A percentile compares a stretch with the other conserved stretches of the same genome.
phyloP scores from a whole-genome alignment of 2,888 invertebrate genomes.

The Hemaris fuciformis region DNA sequence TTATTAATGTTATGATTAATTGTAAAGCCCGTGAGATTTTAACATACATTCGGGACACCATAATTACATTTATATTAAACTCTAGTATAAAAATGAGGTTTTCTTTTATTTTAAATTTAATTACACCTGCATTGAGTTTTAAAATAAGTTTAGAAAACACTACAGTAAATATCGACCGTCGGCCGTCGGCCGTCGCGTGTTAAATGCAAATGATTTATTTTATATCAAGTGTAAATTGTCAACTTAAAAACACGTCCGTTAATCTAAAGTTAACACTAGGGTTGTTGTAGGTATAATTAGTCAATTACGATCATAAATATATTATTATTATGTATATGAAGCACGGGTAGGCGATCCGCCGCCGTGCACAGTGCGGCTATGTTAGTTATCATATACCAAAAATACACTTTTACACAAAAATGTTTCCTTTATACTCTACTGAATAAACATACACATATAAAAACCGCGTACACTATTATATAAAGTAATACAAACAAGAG shows the following conservation, averaged over 20 bases:
- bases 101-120: constrained; percentile 71
- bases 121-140: constrained; percentile 80
- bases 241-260: constrained; percentile 70
- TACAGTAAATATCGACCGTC: constrained; percentile 59
- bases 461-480: constrained; percentile 78
- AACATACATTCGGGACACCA: constrained; percentile 68
- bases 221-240: constrained; percentile 44
- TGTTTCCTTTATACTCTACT: constrained; percentile 73
- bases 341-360: constrained; percentile 34
- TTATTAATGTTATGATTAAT: constrained; percentile 80
- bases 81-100: constrained; percentile 80
- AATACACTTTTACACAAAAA: constrained; percentile 80
- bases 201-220: constrained; percentile 69
- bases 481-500: constrained; percentile 80
- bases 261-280: constrained; percentile 76
- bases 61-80: constrained; percentile 78
- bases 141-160: constrained; percentile 75
- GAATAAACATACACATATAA: constrained; percentile 82
- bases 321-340: constrained; percentile 53
- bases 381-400: constrained; percentile 65
- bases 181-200: constrained; percentile 54
- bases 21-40: constrained; percentile 80
- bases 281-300: constrained; percentile 78
- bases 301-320: constrained; percentile 82
- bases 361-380: constrained; percentile 40